Evolutionary conservation across 2,797 vertebrate genomes (phyloP), one percentile per base, ranked within the genome.

Genomic region (Scomberomorus guttatus): DNA sequence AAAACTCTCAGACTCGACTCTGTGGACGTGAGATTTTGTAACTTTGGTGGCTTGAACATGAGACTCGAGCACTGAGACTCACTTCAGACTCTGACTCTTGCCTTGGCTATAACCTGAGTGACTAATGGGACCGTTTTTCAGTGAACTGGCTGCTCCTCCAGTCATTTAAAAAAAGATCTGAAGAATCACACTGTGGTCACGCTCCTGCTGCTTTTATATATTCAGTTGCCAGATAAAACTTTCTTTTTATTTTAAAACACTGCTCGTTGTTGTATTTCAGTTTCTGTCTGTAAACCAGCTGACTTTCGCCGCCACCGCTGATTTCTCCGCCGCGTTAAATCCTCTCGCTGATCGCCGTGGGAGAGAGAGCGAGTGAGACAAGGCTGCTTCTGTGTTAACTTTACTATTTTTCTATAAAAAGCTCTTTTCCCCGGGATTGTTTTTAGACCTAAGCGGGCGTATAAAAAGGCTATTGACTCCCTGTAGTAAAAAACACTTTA

Each of bases 331-430:
- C n/a, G 10, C n/a, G 7, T 57, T 24, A 15, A 50, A 39, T 42
- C 3, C 0, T 15, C 18, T 37, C 2, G 50, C 13, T 8, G 12
- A 18, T 58, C 4, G 20, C 27, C 8, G 5, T 3, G 13, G 55
- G 51, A 8, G 29, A 32, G 7, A 22, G 12, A 4, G 29, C 6
- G 57, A 5, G 29, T 0, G 24, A 44, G 27, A 80, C 59, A 34
- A 56, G 32, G 56, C 60, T 5, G 64, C 63, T 17, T 46, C 68
- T 79, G 77, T 81, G 72, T 72, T 70, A 76, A 76, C 76, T 79
- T 85, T 59, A 73, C 37, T 73, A 75, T 32, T 27, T 32, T 15
- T 46, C 75, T 32, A 56, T 82, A 70, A 85, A 81, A 79, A 39
- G 15, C 24, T 64, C 32, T 59, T 62, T 51, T 56, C 22, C 7